phyloP scores from a whole-genome alignment of 2,797 vertebrate species.

The Arnoldichthys spilopterus region DNA sequence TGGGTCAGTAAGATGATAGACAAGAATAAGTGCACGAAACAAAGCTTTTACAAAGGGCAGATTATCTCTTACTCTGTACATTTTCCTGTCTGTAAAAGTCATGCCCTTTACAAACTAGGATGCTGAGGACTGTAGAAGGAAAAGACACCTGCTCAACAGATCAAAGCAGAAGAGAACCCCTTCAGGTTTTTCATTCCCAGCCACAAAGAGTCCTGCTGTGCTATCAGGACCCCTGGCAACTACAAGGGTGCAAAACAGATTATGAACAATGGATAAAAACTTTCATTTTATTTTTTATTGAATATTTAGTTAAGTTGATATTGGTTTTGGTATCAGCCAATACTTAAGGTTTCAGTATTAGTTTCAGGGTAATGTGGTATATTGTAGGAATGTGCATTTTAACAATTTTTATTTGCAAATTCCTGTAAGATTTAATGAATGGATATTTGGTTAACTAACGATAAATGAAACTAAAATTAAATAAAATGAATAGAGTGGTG shows the following conservation, averaged over 20 bases:
- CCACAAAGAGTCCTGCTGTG: neutral
- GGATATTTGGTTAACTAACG: too few species aligned
- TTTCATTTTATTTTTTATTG: too few species aligned
- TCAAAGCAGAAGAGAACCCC: neutral
- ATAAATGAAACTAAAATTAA: too few species aligned
- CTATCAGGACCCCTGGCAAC: neutral
- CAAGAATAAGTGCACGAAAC: neutral
- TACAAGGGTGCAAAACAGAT: neutral
- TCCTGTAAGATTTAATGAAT: too few species aligned
- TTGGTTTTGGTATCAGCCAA: too few species aligned
- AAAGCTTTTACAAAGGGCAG: neutral
- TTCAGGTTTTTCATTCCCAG: neutral
- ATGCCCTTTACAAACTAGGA: neutral
- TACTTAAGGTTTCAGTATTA: too few species aligned
- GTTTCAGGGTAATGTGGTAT: too few species aligned
- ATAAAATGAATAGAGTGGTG: too few species aligned
- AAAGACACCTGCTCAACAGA: conserved; percentile 6
- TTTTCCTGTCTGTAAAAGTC: conserved; percentile 1
- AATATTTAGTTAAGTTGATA: too few species aligned
- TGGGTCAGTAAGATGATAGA: neutral
- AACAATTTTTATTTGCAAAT: too few species aligned
- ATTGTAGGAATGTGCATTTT: too few species aligned
- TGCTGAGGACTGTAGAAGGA: neutral
- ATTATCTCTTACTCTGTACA: neutral
- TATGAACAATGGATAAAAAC: too few species aligned